Evolutionary conservation across 1,140 invertebrate species (phyloP).

Genomic region (Drosophila chauvacae): DNA sequence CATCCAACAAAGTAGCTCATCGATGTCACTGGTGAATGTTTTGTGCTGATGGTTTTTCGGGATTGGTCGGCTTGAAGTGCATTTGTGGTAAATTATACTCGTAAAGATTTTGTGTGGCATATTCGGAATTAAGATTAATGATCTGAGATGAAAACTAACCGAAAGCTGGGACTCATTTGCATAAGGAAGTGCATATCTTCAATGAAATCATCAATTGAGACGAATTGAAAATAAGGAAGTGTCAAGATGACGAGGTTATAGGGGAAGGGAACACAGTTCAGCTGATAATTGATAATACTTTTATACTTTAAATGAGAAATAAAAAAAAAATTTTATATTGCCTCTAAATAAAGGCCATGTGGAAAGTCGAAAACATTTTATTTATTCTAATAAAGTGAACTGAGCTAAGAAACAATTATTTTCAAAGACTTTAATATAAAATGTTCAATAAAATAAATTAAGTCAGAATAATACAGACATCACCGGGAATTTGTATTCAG

Average conservation of each 20-base stretch:
- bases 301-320: not conserved
- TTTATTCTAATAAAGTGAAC: not conserved
- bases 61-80: constrained; percentile 17
- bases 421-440: not conserved
- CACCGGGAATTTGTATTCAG: constrained; percentile 8
- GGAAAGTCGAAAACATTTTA: not conserved
- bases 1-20: constrained; percentile 21
- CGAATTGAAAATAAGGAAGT: constrained; percentile 27
- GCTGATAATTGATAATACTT: constrained; percentile 1
- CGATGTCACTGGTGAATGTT: constrained; percentile 30
- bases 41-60: constrained; percentile 19
- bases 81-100: constrained; percentile 43
- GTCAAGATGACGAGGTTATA: constrained; percentile 8
- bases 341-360: too few species aligned
- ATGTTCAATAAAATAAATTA: not conserved
- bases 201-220: constrained; percentile 31
- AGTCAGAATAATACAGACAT: not conserved
- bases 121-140: constrained; percentile 64
- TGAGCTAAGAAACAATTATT: too few species aligned
- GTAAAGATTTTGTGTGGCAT: constrained; percentile 37
- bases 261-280: not conserved
- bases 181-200: constrained; percentile 38
- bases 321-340: not conserved
- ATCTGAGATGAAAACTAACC: constrained; percentile 21
- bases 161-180: constrained; percentile 39